These are phyloP conservation scores for Naja naja DNA, from an alignment of 2,113 vertebrate genomes.

Conservation along the genomic window DNA sequence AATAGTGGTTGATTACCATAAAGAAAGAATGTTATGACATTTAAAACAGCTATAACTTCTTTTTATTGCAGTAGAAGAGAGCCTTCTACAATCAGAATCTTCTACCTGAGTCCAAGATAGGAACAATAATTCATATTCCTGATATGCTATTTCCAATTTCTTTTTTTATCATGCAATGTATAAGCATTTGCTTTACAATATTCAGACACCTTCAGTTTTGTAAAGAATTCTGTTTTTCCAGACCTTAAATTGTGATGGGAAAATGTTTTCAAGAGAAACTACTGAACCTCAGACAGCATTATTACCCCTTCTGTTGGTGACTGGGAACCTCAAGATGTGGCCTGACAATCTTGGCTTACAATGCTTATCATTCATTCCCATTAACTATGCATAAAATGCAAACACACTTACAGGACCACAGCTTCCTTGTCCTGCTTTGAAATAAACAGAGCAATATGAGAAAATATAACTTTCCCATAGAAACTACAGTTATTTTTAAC, in stretches of 20 bases:
- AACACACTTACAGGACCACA: not conserved
- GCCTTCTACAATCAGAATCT: not conserved
- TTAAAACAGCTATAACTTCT: not conserved
- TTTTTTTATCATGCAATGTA: not conserved
- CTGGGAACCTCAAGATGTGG: not conserved
- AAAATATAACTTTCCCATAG: not conserved
- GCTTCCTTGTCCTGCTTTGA: not conserved
- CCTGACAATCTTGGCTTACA: not conserved
- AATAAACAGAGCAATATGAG: not conserved
- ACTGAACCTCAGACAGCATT: not conserved
- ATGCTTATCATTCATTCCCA: not conserved
- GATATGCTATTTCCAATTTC: not conserved
- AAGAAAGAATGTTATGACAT: not conserved
- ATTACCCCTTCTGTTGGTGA: not conserved
- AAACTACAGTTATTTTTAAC: not conserved
- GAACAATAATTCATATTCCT: not conserved
- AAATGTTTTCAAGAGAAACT: not conserved
- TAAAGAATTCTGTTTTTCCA: not conserved
- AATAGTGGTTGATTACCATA: not conserved
- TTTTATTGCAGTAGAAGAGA: not conserved
- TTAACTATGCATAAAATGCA: not conserved
- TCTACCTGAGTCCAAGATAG: not conserved
- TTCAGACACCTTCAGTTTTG: not conserved
- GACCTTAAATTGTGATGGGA: not conserved
- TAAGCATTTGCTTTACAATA: not conserved